These are phyloP conservation scores for Zhuqinia jingwanae DNA, from an alignment of 2,888 invertebrate genomes.

Conservation along the genomic window DNA sequence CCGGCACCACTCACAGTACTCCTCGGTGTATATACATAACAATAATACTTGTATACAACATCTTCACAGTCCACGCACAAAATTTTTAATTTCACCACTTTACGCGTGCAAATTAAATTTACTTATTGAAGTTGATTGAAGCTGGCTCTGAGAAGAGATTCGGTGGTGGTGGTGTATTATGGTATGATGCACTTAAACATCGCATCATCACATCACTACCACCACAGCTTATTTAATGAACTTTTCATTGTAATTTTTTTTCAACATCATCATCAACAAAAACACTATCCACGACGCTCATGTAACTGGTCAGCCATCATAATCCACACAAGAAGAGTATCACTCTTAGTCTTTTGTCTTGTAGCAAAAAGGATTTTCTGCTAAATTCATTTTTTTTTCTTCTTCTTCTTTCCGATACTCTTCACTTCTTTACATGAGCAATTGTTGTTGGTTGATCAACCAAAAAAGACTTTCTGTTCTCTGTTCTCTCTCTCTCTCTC, in stretches of 20 bases:
- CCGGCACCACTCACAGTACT: slow-evolving; percentile 16
- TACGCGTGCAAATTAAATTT: slow-evolving; percentile 74
- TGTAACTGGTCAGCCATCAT: slow-evolving; percentile 55
- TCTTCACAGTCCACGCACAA: slow-evolving; percentile 51
- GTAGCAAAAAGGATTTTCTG: slow-evolving; percentile 47
- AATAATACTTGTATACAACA: too few relatives aligned
- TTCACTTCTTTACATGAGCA: background rate
- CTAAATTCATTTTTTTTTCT: slow-evolving; percentile 25
- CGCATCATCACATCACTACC: background rate
- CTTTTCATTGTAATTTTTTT: slow-evolving; percentile 67
- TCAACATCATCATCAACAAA: slow-evolving; percentile 42
- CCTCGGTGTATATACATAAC: too few relatives aligned
- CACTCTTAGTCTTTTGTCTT: slow-evolving; percentile 67
- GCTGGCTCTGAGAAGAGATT: background rate
- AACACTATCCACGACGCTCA: slow-evolving; percentile 6
- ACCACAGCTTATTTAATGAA: slow-evolving; percentile 56
- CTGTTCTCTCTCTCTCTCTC: background rate
- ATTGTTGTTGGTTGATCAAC: slow-evolving; percentile 52
- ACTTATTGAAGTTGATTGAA: slow-evolving; percentile 73
- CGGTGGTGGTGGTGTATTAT: background rate
- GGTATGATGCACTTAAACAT: background rate
- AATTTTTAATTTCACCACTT: slow-evolving; percentile 73
- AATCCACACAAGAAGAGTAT: background rate
- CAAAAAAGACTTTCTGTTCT: slow-evolving; percentile 37
- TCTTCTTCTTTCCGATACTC: background rate